Base-by-base conservation (phyloP, 1,140 invertebrate genomes). In the Arctopsyche grandis region DNA sequence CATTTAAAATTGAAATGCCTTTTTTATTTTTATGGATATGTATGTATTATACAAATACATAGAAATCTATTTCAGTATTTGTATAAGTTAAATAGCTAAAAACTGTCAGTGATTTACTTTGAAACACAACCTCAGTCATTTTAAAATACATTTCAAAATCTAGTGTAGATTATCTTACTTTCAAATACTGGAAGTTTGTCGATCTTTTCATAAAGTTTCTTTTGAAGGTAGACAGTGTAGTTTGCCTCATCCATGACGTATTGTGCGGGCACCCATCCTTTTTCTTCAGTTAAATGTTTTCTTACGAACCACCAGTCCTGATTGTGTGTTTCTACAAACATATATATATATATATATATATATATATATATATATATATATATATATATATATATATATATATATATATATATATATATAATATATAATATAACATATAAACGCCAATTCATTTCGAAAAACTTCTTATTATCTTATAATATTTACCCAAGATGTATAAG, bases 221-320 rank as follows among this genome's bases (percentile, higher is more conserved):
- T 94, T 84, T 97, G 93, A 1, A 97, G 90, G 83, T 96, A 97
- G 9, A 93, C 85, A 0, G 92, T 93, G 83, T 97, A 97, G 81
- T 93, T 93, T 1, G 88, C 86, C 85, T 95, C 94, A 84, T 95
- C 93, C 88, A 96, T 92, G 0, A 98, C 87, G 84, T 96, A 94
- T 85, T 95, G 92, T 1, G 95, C 93, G n/a, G 96, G 96, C 24
- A 97, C 96, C 93, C 95, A 97, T 73, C 96, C 96, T 84, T 93
- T 95, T 87, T 97, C 95, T 85, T 96, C 93, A 0, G 96, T 97
- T 16, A 97, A 87, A 86, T 94, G 92, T 87, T 98, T 98, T 81
- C 92, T 92, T 0, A 98, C 95, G 84, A 96, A 96, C 96, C 96
- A 98, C 95, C 95, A 97, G 84, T 97, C 95, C 75, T 89, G 88